These are phyloP conservation scores for Alloplasta piceator DNA, from an alignment of 2,888 invertebrate genomes.

Conservation along the genomic window DNA sequence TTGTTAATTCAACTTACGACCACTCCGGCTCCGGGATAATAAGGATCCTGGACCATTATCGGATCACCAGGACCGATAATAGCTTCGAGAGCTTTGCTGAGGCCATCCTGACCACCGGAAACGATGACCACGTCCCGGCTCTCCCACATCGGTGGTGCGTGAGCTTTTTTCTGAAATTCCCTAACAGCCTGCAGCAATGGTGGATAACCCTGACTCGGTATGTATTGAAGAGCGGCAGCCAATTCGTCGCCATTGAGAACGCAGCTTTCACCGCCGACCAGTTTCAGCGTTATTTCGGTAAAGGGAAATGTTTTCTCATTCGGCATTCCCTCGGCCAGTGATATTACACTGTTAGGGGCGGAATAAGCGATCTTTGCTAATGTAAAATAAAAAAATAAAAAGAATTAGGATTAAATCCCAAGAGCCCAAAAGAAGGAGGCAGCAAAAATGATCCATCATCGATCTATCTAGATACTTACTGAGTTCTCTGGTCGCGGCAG, in stretches of 20 bases:
- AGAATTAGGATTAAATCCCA: constrained; percentile 3
- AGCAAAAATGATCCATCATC: neutral
- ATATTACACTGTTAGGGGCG: constrained; percentile 84
- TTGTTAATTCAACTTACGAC: constrained; percentile 84
- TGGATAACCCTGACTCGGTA: constrained; percentile 89
- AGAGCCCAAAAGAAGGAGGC: neutral
- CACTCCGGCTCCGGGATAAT: constrained; percentile 89
- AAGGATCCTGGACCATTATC: constrained; percentile 88
- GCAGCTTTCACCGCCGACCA: constrained; percentile 85
- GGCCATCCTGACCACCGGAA: constrained; percentile 91
- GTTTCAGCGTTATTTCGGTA: constrained; percentile 85
- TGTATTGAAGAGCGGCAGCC: constrained; percentile 89
- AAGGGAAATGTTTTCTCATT: constrained; percentile 90
- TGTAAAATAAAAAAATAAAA: constrained; percentile 19
- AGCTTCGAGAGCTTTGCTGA: constrained; percentile 90
- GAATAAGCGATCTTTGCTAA: constrained; percentile 85
- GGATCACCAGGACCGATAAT: constrained; percentile 89
- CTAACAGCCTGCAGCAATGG: constrained; percentile 84
- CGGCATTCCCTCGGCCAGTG: constrained; percentile 90
- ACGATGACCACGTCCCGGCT: constrained; percentile 88
- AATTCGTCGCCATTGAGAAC: constrained; percentile 86
- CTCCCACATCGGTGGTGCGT: constrained; percentile 87
- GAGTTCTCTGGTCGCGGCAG: constrained; percentile 84
- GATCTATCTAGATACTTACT: constrained; percentile 81
- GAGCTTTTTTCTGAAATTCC: constrained; percentile 86